Evolutionary conservation across 2,113 vertebrate species (phyloP), one percentile per base, ranked within the genome.

Genomic region (Lagopus leucura): DNA sequence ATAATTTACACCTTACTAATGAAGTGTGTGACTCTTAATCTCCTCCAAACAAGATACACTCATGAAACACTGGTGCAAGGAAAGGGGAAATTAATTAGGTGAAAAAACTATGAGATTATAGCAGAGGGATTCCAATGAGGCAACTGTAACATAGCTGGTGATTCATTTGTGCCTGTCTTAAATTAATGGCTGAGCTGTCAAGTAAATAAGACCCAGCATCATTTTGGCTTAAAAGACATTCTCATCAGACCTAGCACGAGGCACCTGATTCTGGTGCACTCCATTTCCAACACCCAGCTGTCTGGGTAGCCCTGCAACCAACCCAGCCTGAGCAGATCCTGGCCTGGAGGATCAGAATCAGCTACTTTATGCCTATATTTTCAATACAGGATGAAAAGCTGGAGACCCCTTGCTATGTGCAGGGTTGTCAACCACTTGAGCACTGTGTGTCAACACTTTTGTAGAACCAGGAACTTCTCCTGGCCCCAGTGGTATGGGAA

Each of bases 1-100:
- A 98, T 98, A 96, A 98, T 98, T 99, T 98, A 98, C 98, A 99
- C 98, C 98, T 99, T 98, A 97, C 98, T 98, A 98, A 99, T 98
- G 98, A 98, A 98, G 98, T 98, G 98, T 98, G 97, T 98, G 98
- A 97, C 98, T 98, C 97, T 98, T 99, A 99, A 99, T 99, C 98
- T 99, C 98, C 98, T 97, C 97, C 98, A 98, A 99, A 99, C 98
- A 98, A 98, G 97, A 97, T 97, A 98, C 98, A 98, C 98, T 98
- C 98, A 97, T 97, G 98, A 98, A 98, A 98, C 98, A 97, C 97
- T 96, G 97, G 97, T 98, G 97, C 97, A 98, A 98, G 97, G 98
- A 98, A 98, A 97, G 97, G 97, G 95, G 97, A 98, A 99, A 99
- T 98, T 99, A 99, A 99, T 99, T 98, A 99, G 98, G 97, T 98